A percentile compares a stretch with the other conserved stretches of the same genome.
These are phyloP conservation scores for Pterois miles DNA, from an alignment of 2,797 vertebrate species.

Conservation along the genomic window DNA sequence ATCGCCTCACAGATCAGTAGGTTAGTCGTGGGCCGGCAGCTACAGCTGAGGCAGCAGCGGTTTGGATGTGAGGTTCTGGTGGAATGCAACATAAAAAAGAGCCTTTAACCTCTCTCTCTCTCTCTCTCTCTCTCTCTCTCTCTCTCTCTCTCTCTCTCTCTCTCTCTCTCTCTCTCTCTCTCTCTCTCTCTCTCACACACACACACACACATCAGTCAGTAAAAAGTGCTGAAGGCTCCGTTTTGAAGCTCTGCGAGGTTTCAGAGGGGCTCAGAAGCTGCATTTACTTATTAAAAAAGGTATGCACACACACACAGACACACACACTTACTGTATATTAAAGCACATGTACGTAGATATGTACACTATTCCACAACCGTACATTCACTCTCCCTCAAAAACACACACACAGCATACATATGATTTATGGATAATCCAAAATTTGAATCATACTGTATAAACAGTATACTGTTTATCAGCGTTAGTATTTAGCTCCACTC, in stretches of 20 bases:
- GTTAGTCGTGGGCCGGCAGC: slow-evolving; percentile 50
- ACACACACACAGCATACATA: background rate
- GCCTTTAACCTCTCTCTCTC: slow-evolving; percentile 31
- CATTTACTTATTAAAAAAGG: slow-evolving; percentile 51
- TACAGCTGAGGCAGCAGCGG: slow-evolving; percentile 70
- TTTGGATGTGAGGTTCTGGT: slow-evolving; percentile 55
- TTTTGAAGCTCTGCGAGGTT: slow-evolving; percentile 60
- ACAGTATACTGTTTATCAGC: too few relatives aligned
- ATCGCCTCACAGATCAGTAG: slow-evolving; percentile 68
- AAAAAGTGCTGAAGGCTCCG: slow-evolving; percentile 58
- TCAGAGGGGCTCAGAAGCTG: slow-evolving; percentile 50
- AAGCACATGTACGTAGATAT: slow-evolving; percentile 1
- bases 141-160: too few relatives aligned
- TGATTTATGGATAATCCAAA: background rate
- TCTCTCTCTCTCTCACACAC: slow-evolving; percentile 9
- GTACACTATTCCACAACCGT: background rate
- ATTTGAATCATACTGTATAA: background rate
- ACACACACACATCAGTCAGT: slow-evolving; percentile 42
- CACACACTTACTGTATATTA: background rate
- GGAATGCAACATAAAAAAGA: slow-evolving; percentile 61
- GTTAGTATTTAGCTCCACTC: background rate
- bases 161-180: background rate
- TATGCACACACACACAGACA: background rate
- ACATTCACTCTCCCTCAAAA: background rate
- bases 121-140: too few relatives aligned